These are phyloP conservation scores for Meles meles DNA, from an alignment of 2,113 vertebrate genomes.

Conservation along the genomic window DNA sequence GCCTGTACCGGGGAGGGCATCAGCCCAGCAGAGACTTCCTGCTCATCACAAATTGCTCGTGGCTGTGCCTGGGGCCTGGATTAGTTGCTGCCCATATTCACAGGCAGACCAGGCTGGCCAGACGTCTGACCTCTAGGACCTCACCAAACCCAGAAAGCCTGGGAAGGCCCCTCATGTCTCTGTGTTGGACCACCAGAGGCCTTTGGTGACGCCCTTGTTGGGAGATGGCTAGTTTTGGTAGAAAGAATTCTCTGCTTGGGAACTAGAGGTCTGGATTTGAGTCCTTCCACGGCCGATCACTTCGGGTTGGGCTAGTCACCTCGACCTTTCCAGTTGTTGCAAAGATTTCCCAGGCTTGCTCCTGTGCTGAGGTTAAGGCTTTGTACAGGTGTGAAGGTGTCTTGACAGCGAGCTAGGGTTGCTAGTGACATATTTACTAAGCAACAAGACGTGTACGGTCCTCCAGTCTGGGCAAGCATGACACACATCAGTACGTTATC, in stretches of 20 bases:
- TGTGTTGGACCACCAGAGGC: background rate
- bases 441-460: background rate
- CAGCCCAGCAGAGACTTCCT: fast-evolving
- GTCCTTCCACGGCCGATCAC: background rate
- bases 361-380: background rate
- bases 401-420: background rate
- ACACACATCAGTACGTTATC: fast-evolving
- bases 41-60: fast-evolving
- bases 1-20: background rate
- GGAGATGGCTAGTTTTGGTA: background rate
- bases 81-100: background rate
- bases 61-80: background rate
- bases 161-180: background rate
- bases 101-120: background rate
- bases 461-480: background rate
- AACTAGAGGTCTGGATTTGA: background rate
- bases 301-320: background rate
- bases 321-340: background rate
- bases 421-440: background rate
- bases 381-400: fast-evolving
- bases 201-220: background rate
- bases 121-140: background rate
- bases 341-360: background rate
- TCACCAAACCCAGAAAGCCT: background rate
- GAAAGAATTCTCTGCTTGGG: background rate